Percentiles rank a stretch among this genome's conserved stretches.
phyloP scores from a whole-genome alignment of 2,888 invertebrate species.

The Epinotia brunnichana region DNA sequence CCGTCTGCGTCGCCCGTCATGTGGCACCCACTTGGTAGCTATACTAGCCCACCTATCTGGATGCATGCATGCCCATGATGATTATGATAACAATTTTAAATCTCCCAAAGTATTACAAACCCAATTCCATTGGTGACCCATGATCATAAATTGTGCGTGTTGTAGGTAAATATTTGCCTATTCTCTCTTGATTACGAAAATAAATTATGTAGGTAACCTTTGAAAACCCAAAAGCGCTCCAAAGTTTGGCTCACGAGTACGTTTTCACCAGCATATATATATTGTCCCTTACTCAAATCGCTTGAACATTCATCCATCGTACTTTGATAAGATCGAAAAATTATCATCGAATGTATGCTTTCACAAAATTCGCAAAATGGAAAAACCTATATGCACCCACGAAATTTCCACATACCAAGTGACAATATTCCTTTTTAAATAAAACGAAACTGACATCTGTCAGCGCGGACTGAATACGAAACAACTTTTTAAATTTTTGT shows the following conservation, averaged over 20 bases:
- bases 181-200: neutral
- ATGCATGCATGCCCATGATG: too few species aligned
- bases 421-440: conserved; percentile 47
- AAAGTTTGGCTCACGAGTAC: neutral
- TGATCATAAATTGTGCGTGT: too few species aligned
- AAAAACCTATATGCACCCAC: conserved; percentile 37
- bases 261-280: neutral
- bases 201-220: neutral
- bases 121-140: too few species aligned
- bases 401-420: conserved; percentile 50
- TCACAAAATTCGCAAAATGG: conserved; percentile 29
- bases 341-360: conserved; percentile 38
- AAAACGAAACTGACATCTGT: conserved; percentile 56
- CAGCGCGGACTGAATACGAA: conserved; percentile 53
- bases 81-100: too few species aligned
- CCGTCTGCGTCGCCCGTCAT: too few species aligned
- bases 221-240: too few species aligned
- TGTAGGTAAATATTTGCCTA: neutral
- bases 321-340: conserved; percentile 40
- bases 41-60: too few species aligned
- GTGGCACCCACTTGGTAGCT: too few species aligned
- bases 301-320: conserved; percentile 36
- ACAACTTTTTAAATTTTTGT: conserved; percentile 47
- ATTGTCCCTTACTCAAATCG: conserved; percentile 1
- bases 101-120: too few species aligned